Percentiles rank a stretch among this genome's conserved stretches.
phyloP scores from a whole-genome alignment of 2,113 vertebrate species.

The Malurus melanocephalus region DNA sequence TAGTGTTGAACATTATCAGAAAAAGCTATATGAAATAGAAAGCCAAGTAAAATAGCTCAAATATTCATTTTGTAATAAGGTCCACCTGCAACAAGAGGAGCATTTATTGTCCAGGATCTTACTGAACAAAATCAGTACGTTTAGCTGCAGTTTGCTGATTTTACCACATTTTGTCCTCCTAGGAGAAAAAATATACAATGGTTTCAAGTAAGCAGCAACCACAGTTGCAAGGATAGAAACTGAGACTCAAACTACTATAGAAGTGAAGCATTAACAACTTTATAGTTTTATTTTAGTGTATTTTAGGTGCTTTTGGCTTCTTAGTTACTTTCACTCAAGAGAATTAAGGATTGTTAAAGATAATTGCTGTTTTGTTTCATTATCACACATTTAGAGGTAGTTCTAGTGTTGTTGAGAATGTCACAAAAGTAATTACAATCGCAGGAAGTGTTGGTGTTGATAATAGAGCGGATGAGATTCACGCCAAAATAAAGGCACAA shows the following conservation, averaged over 20 bases:
- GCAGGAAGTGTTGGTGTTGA: constrained; percentile 31
- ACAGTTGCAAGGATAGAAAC: neutral
- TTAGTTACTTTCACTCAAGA: neutral
- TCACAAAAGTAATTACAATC: constrained; percentile 15
- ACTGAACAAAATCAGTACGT: neutral
- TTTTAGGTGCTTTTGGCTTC: neutral
- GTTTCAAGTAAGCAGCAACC: neutral
- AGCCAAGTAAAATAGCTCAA: neutral
- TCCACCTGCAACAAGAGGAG: neutral
- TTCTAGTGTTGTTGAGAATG: neutral
- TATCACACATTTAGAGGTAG: constrained; percentile 7
- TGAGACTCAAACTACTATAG: neutral
- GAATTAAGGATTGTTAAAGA: neutral
- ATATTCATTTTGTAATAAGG: neutral
- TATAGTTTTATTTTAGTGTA: neutral
- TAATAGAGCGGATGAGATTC: constrained; percentile 21
- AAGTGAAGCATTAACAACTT: neutral
- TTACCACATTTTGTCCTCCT: neutral
- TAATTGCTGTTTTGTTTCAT: neutral
- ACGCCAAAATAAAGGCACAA: constrained; percentile 21
- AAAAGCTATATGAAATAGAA: neutral
- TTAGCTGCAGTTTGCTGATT: neutral
- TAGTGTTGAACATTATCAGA: neutral
- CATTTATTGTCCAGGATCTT: neutral
- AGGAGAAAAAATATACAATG: neutral